Evolutionary conservation across 2,797 vertebrate species (phyloP).

Genomic region (Sorex maritimensis): DNA sequence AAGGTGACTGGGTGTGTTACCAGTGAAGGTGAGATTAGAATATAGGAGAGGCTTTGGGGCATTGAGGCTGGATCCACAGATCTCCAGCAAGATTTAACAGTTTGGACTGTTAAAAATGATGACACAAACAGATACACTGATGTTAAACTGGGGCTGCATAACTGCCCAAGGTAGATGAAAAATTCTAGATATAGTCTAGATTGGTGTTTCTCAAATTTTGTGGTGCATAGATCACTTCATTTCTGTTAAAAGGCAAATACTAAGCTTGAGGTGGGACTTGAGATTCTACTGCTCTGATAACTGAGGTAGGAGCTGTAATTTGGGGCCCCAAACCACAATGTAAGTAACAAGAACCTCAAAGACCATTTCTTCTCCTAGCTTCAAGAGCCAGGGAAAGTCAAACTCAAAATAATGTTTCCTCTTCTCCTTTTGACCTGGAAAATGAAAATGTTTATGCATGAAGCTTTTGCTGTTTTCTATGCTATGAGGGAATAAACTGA

Average conservation of each 20-base stretch:
- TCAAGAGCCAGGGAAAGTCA: background rate
- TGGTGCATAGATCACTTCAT: too few relatives aligned
- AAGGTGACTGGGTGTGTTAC: background rate
- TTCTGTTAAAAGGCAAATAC: background rate
- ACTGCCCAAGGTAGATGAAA: background rate
- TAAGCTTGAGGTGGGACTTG: background rate
- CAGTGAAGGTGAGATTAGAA: background rate
- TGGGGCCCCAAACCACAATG: background rate
- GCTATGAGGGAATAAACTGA: background rate
- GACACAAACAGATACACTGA: background rate
- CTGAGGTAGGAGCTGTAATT: background rate
- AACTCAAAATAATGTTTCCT: background rate
- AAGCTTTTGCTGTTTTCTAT: background rate
- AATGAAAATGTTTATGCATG: background rate
- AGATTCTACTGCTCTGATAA: background rate
- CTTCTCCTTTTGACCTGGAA: background rate
- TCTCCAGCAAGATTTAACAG: background rate
- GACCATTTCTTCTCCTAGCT: background rate
- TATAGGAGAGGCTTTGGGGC: background rate
- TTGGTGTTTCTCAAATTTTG: background rate
- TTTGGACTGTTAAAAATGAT: background rate
- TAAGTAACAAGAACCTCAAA: background rate
- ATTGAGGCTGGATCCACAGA: background rate
- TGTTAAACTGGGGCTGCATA: background rate
- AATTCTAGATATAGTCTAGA: background rate